Evolutionary conservation across 35 echinoderm and acorn worm species (phyloP).

Genomic region (Anneissia japonica): DNA sequence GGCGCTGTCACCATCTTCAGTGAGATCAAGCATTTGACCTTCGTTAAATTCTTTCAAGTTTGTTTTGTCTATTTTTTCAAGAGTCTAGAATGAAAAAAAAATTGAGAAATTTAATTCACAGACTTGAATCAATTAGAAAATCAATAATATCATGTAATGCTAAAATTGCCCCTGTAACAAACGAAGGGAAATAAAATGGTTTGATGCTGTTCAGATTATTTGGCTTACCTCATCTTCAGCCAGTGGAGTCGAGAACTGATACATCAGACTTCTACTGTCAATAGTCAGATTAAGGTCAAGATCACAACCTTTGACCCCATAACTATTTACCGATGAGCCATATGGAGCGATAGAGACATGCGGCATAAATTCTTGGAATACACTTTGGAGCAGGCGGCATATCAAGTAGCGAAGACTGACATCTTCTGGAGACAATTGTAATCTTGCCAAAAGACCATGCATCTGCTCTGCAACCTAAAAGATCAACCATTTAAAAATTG

Average conservation of each 20-base stretch:
- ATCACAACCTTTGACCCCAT: slow-evolving; percentile 69
- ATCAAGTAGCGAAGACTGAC: slow-evolving; percentile 72
- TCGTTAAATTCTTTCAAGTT: not conserved
- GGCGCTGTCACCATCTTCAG: slow-evolving; percentile 16
- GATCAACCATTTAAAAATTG: not conserved
- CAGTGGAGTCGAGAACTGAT: slow-evolving; percentile 32
- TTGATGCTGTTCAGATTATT: no score
- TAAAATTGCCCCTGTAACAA: no score
- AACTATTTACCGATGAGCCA: slow-evolving; percentile 89
- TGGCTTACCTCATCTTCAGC: not conserved
- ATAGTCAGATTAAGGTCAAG: slow-evolving; percentile 64
- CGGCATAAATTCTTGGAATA: slow-evolving; percentile 82
- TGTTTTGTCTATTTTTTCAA: not conserved
- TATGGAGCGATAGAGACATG: slow-evolving; percentile 62
- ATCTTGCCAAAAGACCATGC: slow-evolving; percentile 28
- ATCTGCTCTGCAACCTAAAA: slow-evolving; percentile 65
- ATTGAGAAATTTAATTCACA: not conserved
- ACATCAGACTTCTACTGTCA: slow-evolving; percentile 13
- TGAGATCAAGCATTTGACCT: not conserved
- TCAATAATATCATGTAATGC: no score
- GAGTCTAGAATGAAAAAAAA: not conserved
- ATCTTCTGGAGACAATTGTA: slow-evolving; percentile 20
- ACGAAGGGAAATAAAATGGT: no score
- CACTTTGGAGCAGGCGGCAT: slow-evolving; percentile 62
- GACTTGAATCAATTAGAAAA: no score